Evolutionary conservation across 1,140 invertebrate genomes (phyloP).

Genomic region (Halyomorpha halys): DNA sequence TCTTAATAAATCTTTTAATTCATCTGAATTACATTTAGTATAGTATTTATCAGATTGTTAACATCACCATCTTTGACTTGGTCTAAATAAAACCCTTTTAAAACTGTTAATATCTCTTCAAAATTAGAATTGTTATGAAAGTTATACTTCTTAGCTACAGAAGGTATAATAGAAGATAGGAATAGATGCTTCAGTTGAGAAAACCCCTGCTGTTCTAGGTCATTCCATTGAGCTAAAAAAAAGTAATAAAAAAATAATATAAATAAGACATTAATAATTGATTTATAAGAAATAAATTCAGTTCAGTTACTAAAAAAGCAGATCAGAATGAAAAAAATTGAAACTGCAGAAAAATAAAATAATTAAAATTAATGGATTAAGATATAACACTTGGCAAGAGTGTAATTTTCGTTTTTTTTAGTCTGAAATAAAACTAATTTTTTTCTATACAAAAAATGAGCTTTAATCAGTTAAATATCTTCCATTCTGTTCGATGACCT

Average conservation of each 20-base stretch:
- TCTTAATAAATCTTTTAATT: neutral
- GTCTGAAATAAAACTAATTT: too few species aligned
- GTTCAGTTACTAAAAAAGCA: too few species aligned
- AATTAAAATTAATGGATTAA: neutral
- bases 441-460: too few species aligned
- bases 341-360: neutral
- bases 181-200: conserved; percentile 40
- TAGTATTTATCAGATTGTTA: conserved; percentile 30
- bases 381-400: too few species aligned
- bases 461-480: too few species aligned
- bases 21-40: conserved; percentile 30
- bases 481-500: too few species aligned
- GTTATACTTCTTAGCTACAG: conserved; percentile 37
- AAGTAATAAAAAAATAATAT: conserved; percentile 14
- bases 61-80: conserved; percentile 35
- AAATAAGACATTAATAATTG: too few species aligned
- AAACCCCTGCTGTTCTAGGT: conserved; percentile 41
- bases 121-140: conserved; percentile 31
- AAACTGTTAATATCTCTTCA: conserved; percentile 36
- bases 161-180: conserved; percentile 40
- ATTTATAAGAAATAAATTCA: too few species aligned
- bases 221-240: conserved; percentile 39
- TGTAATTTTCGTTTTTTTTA: too few species aligned
- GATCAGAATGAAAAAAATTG: too few species aligned
- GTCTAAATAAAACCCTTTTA: conserved; percentile 44